Base-by-base conservation (phyloP, 2,888 invertebrate species). In the Idaea biselata region DNA sequence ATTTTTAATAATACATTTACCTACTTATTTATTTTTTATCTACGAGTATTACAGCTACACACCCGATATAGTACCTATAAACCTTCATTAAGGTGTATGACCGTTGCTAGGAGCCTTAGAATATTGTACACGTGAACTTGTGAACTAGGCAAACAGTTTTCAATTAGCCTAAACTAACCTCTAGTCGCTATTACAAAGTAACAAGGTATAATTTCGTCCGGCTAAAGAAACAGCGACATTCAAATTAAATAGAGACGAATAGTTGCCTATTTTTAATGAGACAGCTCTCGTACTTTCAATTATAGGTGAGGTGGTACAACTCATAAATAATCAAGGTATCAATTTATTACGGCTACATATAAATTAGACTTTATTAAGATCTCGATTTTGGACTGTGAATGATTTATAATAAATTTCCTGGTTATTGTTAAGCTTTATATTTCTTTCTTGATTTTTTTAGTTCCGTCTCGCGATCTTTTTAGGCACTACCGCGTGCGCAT, bases 81-180 rank as follows among this genome's bases (percentile, higher is more conserved):
- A 66, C 65, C 60, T 66, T 64, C 72, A 78, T 66, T 59, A 68
- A 72, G 74, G 73, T 73, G 73, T 76, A 73, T 74, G 75, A 77
- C 74, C 73, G 44, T 14, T 44, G 44, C 44, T 44, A 44, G 8
- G 14, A 44, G 44, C 44, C 44, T 11, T 60, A 68, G 68, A 66
- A 67, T 63, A 63, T 63, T 18, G 31, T 60, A 31, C 18, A 57
- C 16, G 16, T 31, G 17, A 31, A 61, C 25, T 53, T 60, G 58
- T 14, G 14, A 60, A 63, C n/a, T 55, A n/a, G 55, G 16, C n/a
- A 11, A 18, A 18, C 18, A 18, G 56, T 17, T 8, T 1, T 14
- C 56, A 17, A 56, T 56, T 56, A 56, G 18, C 56, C 18, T 18
- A 1, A 1, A 17, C 33, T 18, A 18, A 32, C 33, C 33, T 18